Base-by-base conservation (phyloP, 2,113 vertebrate genomes). In the Ibidorhyncha struthersii region DNA sequence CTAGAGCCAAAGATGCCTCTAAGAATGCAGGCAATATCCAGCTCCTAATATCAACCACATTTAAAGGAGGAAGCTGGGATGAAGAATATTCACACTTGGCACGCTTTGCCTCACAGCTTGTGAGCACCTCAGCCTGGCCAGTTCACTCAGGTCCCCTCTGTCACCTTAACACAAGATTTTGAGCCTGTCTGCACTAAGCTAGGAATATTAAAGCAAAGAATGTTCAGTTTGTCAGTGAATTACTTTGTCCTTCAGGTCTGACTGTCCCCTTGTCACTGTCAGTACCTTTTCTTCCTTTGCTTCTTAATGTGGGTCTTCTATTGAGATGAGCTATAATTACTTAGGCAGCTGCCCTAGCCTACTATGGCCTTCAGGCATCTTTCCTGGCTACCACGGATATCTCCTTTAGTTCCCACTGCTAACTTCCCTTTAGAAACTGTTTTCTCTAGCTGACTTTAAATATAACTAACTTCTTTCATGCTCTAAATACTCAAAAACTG, bases 401-500 rank as follows among this genome's bases (percentile, higher is more conserved):
- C 56, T 83, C 43, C 80, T 92, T 89, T 67, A 73, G 76, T 78
- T 86, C 85, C 17, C 26, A 95, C 94, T 94, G 84, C 77, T 96
- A 83, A 73, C 81, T 91, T 89, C 81, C 93, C 59, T 91, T 94
- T 76, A 93, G 62, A 96, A 95, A 88, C 52, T 86, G 69, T 84
- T 95, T 97, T 70, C 84, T 95, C 45, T 78, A 77, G 76, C 70
- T 89, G 45, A 11, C 56, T 96, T 94, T 86, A 95, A 94, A 81
- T 93, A 82, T 87, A 90, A 78, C 67, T 43, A 91, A 88, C 58
- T 91, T 90, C 50, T 93, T 93, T 96, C 94, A 92, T 96, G 74
- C 77, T 94, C 88, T 93, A 98, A 96, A 95, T 92, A 88, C 73
- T 94, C 66, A 87, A 91, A 96, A 94, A 80, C 82, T 94, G 66